Conservation (phyloP, 2,797 vertebrate species). For the Epinephelus malabaricus region DNA sequence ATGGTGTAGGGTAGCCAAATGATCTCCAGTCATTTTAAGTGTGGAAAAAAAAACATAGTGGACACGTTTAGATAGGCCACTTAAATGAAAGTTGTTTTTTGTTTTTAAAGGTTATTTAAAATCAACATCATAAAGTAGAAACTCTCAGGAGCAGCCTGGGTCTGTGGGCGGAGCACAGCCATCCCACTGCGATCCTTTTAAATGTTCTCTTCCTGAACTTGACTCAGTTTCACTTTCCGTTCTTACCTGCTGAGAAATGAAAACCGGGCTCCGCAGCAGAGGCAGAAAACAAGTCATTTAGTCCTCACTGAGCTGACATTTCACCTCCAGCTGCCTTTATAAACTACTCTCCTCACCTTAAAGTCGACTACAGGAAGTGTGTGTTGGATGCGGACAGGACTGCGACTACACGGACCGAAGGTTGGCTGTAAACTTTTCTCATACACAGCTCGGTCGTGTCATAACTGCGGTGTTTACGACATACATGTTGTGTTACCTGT, state of each 20-base stretch:
- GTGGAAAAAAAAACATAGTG: too few relatives aligned
- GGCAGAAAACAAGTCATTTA: neutral
- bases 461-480: too few relatives aligned
- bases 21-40: neutral
- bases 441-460: neutral
- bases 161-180: slow-evolving; percentile 31
- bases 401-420: neutral
- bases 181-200: neutral
- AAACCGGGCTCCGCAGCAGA: rapidly evolving
- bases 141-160: too few relatives aligned
- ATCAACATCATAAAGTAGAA: too few relatives aligned
- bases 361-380: neutral
- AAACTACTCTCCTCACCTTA: rapidly evolving
- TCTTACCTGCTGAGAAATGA: neutral
- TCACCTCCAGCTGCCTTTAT: rapidly evolving
- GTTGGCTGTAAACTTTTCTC: neutral
- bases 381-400: slow-evolving; percentile 11
- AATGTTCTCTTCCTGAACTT: slow-evolving; percentile 59
- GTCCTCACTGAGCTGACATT: rapidly evolving
- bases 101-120: neutral
- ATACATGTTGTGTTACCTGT: slow-evolving; percentile 1
- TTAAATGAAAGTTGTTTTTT: neutral
- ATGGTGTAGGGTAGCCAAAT: too few relatives aligned
- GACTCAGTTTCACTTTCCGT: slow-evolving; percentile 70
- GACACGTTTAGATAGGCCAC: neutral